Base-by-base conservation (phyloP, 2,113 vertebrate species). In the Atrichornis clamosus region DNA sequence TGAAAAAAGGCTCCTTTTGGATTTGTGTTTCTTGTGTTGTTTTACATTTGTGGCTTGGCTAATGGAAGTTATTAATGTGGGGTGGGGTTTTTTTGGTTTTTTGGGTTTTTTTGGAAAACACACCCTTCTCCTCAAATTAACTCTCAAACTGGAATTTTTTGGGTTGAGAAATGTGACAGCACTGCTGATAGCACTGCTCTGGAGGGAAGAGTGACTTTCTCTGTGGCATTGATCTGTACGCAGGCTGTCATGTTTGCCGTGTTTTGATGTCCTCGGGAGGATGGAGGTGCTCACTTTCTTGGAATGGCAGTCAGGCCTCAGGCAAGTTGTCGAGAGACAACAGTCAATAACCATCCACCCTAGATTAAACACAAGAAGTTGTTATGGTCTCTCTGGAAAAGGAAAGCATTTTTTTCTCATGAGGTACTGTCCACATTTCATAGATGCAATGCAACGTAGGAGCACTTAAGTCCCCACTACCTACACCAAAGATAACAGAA, bases 321-420 rank as follows among this genome's bases (percentile, higher is more conserved):
- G 58, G 58, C n/a, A 87, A 87, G 18, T 64, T 73, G 83, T 91
- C 22, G 32, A 86, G 87, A 90, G 79, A 74, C 83, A 87, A 83
- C 37, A 95, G 73, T 83, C 90, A 53, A 69, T 85, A 92, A 50
- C 73, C 41, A 59, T 44, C 44, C 65, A 81, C 22, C 46, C 55
- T 56, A 85, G 70, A 92, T 70, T 84, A 89, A 91, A 84, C 73
- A 95, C 80, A 92, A 90, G 11, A 87, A 90, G 44, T 82, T 90
- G 74, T 91, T 89, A 90, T 1, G 28, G 59, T 64, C 62, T 72
- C 47, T 55, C 47, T 76, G 17, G 1, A 6, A 72, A 90, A 79
- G 46, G 50, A 75, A 92, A 95, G 32, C 39, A 16, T 27, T 64
- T 27, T 90, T 94, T 93, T 86, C 81, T 90, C 60, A 32, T 19